phyloP scores from a whole-genome alignment of 37 sponge, comb jelly and placozoan genomes.

The Amphimedon queenslandica region DNA sequence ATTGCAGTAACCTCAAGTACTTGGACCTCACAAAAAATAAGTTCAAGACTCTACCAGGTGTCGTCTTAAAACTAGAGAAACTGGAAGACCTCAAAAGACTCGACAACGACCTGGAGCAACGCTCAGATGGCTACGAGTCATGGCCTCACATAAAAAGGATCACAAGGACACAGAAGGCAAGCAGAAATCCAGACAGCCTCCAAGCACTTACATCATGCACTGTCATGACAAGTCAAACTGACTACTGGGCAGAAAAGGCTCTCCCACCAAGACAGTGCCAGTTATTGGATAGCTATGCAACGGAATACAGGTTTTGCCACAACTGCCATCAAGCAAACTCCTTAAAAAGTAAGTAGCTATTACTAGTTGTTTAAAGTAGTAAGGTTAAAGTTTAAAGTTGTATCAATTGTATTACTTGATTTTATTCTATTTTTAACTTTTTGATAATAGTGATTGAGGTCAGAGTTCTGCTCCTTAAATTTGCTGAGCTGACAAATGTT shows the following conservation, averaged over 20 bases:
- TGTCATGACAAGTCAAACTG: constrained; percentile 19
- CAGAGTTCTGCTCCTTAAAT: constrained; percentile 15
- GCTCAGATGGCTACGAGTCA: background rate
- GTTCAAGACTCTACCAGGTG: constrained; percentile 26
- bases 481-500: constrained; percentile 25
- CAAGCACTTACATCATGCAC: constrained; percentile 31
- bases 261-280: constrained; percentile 59
- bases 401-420: background rate
- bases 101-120: constrained; percentile 23
- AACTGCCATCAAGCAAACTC: constrained; percentile 29
- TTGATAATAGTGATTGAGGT: background rate
- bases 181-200: constrained; percentile 19
- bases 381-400: background rate
- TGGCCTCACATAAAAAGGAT: background rate
- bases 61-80: constrained; percentile 29
- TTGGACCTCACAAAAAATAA: constrained; percentile 36
- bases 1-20: constrained; percentile 37
- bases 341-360: background rate
- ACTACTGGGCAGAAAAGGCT: constrained; percentile 38
- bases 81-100: constrained; percentile 37
- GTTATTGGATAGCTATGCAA: constrained; percentile 40
- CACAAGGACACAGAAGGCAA: background rate
- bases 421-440: background rate
- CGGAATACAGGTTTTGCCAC: constrained; percentile 19
- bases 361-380: background rate